phyloP scores from a whole-genome alignment of 92 coral and sea anemone species.

The Porites evermanni region DNA sequence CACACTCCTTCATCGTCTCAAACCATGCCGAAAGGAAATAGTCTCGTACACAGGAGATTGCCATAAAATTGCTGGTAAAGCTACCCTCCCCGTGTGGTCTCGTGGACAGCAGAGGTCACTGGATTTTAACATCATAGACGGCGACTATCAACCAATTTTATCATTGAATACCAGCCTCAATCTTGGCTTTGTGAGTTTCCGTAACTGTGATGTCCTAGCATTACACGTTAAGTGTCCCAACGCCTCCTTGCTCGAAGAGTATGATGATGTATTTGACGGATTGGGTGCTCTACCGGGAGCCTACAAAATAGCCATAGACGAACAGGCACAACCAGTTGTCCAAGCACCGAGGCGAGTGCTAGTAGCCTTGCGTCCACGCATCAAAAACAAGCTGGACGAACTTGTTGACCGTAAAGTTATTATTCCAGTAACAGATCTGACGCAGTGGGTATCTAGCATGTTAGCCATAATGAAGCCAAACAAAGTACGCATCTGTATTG shows the following conservation, averaged over 20 bases:
- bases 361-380: conserved; percentile 51
- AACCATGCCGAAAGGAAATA: no score
- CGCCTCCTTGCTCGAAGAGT: conserved; percentile 7
- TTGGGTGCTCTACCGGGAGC: conserved; percentile 48
- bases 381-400: conserved; percentile 54
- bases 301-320: conserved; percentile 42
- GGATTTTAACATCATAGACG: conserved; percentile 21
- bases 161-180: conserved; percentile 27
- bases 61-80: no score
- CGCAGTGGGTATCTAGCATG: conserved; percentile 49
- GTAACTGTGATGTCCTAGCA: conserved; percentile 37
- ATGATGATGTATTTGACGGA: conserved; percentile 47
- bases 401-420: conserved; percentile 39
- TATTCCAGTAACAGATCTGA: conserved; percentile 30
- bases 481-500: conserved; percentile 62
- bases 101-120: background rate
- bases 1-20: no score
- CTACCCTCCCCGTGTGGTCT: background rate
- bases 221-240: background rate
- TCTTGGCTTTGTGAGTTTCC: conserved; percentile 39
- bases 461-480: conserved; percentile 1
- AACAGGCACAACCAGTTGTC: conserved; percentile 20
- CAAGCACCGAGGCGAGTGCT: conserved; percentile 64
- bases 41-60: no score
- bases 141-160: conserved; percentile 39